A percentile compares a stretch with the other conserved stretches of the same genome.
These are phyloP conservation scores for Hucho hucho DNA, from an alignment of 2,113 vertebrate genomes.

Conservation along the genomic window DNA sequence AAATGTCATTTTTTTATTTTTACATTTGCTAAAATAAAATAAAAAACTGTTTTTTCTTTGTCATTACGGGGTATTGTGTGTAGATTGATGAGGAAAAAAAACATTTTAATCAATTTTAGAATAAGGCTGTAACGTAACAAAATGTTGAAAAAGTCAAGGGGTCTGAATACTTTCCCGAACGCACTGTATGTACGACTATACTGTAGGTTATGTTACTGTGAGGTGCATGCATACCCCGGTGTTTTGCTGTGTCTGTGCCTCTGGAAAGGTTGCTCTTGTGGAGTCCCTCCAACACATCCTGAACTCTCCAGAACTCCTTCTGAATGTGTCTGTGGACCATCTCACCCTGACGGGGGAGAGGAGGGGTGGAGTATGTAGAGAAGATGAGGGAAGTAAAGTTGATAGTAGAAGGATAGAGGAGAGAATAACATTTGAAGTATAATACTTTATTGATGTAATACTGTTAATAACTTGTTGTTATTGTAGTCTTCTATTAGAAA, in stretches of 20 bases:
- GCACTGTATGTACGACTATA: not conserved
- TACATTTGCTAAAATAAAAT: too few relatives aligned
- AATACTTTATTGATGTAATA: too few relatives aligned
- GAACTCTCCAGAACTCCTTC: constrained; percentile 96
- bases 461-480: too few relatives aligned
- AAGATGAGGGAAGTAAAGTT: not conserved
- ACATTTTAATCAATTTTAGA: too few relatives aligned
- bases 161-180: too few relatives aligned
- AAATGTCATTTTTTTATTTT: too few relatives aligned
- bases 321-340: constrained; percentile 88
- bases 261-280: constrained; percentile 90
- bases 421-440: not conserved
- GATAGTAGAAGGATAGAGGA: not conserved
- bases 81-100: too few relatives aligned
- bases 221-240: constrained; percentile 76
- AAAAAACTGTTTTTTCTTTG: too few relatives aligned
- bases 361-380: not conserved
- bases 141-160: too few relatives aligned
- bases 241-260: constrained; percentile 90
- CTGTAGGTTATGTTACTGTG: not conserved
- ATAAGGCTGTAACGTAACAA: too few relatives aligned
- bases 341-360: constrained; percentile 77
- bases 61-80: too few relatives aligned
- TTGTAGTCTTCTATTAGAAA: too few relatives aligned
- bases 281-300: constrained; percentile 93